Base-by-base conservation (phyloP, 2,888 invertebrate genomes). In the Nemapogon koenigi region DNA sequence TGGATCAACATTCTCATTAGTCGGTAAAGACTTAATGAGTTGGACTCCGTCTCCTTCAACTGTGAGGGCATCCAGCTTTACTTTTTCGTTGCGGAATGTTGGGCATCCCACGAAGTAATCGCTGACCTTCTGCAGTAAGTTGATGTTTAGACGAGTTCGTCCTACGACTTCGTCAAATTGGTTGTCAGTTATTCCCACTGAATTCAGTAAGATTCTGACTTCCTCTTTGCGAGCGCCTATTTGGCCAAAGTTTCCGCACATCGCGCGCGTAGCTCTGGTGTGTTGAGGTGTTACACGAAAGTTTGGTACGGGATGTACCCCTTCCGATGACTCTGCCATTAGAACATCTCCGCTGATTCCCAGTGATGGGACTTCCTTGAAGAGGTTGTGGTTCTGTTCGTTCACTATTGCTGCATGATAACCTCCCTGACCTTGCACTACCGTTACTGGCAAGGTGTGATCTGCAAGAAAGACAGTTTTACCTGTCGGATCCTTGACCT, bases 331-430 rank as follows among this genome's bases (percentile, higher is more conserved):
- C 10, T 54, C 40, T 14, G 56, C 55, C 56, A 59, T 59, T 2
- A 53, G 45, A 48, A 57, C 50, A 37, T 59, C 57, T 2, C 57
- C 56, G 4, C 14, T 14, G 8, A 57, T 51, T 1, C 55, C 55
- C 35, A 57, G 41, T 2, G 48, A 47, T 3, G 53, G 55, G 19
- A 51, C 41, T 39, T 57, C 57, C 41, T 59, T 55, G 42, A 54
- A 59, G 11, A 52, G 31, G 26, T 49, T 53, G 41, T 59, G 57
- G 4, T 42, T 51, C 29, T 49, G 47, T 1, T 8, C 40, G 18
- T 46, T 46, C 4, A 59, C 39, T 4, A 4, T 40, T n/a, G 14
- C 18, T 22, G 53, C 45, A 35, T 57, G 58, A 33, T 59, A 58
- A 6, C 55, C 54, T 22, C 50, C 48, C n/a, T 49, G 46, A 3